Percentiles rank a stretch among this genome's conserved stretches.
Evolutionary conservation across 2,888 invertebrate genomes (phyloP).

Genomic region (Cepaea hortensis): DNA sequence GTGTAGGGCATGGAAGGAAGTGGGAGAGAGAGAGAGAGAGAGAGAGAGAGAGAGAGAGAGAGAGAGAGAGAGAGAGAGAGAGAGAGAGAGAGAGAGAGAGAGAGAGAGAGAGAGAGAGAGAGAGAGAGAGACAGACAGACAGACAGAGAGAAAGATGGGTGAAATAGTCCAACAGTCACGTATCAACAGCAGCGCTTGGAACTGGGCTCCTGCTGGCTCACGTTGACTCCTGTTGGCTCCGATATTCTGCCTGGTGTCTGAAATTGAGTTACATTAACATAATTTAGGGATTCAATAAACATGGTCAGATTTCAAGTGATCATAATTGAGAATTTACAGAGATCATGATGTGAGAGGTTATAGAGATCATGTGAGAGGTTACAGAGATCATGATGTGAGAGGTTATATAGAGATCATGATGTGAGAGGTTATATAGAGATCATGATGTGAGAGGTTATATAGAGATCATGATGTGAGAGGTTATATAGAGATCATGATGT

Average conservation of each 20-base stretch:
- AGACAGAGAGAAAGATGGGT: slow-evolving; percentile 1
- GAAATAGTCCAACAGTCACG: not conserved
- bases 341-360: too few relatives aligned
- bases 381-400: too few relatives aligned
- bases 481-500: too few relatives aligned
- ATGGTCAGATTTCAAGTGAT: too few relatives aligned
- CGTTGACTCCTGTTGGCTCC: slow-evolving; percentile 63
- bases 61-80: slow-evolving; percentile 7
- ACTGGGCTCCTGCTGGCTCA: slow-evolving; percentile 51
- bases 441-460: too few relatives aligned
- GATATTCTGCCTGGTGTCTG: slow-evolving; percentile 71
- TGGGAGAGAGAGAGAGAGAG: too few relatives aligned
- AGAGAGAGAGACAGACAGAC: not conserved
- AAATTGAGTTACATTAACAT: slow-evolving; percentile 44
- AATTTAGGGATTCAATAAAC: too few relatives aligned
- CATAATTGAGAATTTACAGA: too few relatives aligned
- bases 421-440: too few relatives aligned
- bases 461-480: too few relatives aligned
- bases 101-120: not conserved
- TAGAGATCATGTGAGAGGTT: too few relatives aligned
- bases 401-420: too few relatives aligned
- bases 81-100: slow-evolving; percentile 11
- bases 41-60: not conserved
- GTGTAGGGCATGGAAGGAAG: not conserved
- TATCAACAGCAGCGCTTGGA: slow-evolving; percentile 52